Evolutionary conservation across 2,113 vertebrate genomes (phyloP), one percentile per base, ranked within the genome.

Genomic region (Zosterops hypoxanthus): DNA sequence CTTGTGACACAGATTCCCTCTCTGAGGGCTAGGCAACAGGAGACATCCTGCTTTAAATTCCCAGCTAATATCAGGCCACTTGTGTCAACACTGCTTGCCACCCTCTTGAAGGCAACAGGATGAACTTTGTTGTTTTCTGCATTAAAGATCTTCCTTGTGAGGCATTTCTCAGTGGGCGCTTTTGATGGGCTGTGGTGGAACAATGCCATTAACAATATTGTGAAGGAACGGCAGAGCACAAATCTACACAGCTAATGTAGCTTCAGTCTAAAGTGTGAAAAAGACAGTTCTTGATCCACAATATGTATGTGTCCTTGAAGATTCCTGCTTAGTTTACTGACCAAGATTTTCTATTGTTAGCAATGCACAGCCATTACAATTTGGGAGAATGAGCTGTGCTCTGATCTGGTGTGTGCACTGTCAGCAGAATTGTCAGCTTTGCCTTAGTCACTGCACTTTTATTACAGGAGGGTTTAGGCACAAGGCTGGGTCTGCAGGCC

Each of bases 271-370:
- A 77, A 82, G 9, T 44, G 11, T 36, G 26, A 86, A 87, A 82
- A 86, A 52, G 42, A 6, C 52, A 33, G 9, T 94, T 88, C 29
- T 68, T 73, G 26, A 71, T 68, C 8, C 9, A 29, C 7, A 8
- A 36, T 91, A 66, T 64, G 6, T 49, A 39, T 50, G 22, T 65
- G 77, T 68, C 87, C 88, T 95, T 97, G 95, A 95, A 77, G 77
- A 85, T 72, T 95, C 85, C 53, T 94, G 70, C 73, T 87, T 63
- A 44, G 13, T 88, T 94, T 95, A 92, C 68, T 84, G 88, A 79
- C 28, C 41, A 85, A 79, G 49, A 75, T 52, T 95, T 92, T 79
- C 86, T 96, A 70, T 91, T 96, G 93, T 95, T 95, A 96, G 88
- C 78, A 82, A 39, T 31, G 57, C 83, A 79, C 77, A 90, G 78